These are phyloP conservation scores for Ectropis crepuscularia DNA, from an alignment of 2,888 invertebrate genomes.

Conservation along the genomic window DNA sequence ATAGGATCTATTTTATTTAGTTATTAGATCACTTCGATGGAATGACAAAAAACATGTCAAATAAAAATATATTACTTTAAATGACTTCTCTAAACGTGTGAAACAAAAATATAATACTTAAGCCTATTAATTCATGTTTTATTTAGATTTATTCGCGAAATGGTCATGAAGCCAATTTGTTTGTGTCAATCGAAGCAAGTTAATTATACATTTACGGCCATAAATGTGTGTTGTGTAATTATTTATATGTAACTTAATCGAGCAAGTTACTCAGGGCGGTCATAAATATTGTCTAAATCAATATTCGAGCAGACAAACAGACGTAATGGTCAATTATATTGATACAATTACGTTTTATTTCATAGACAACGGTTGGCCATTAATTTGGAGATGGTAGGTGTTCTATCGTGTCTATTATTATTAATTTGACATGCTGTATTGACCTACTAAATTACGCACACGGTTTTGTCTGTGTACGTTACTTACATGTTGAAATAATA, in stretches of 20 bases:
- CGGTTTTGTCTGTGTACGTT: too few species aligned
- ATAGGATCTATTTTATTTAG: neutral
- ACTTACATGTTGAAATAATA: too few species aligned
- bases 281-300: conserved; percentile 43
- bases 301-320: conserved; percentile 34
- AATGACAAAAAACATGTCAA: conserved; percentile 15
- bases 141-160: conserved; percentile 33
- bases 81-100: conserved; percentile 7
- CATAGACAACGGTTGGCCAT: conserved; percentile 27
- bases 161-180: conserved; percentile 39
- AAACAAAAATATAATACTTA: conserved; percentile 6
- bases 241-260: conserved; percentile 18
- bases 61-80: conserved; percentile 22
- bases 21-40: neutral
- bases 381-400: conserved; percentile 22
- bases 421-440: conserved; percentile 3
- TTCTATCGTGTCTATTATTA: conserved; percentile 21
- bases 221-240: conserved; percentile 13
- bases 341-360: conserved; percentile 40
- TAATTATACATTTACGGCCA: conserved; percentile 24
- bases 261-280: conserved; percentile 23
- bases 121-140: conserved; percentile 21
- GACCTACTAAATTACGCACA: neutral
- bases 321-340: conserved; percentile 40
- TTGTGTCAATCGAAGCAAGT: conserved; percentile 26